Evolutionary conservation across 2,113 vertebrate species (phyloP), one percentile per base, ranked within the genome.

Genomic region (Eurypyga helias): DNA sequence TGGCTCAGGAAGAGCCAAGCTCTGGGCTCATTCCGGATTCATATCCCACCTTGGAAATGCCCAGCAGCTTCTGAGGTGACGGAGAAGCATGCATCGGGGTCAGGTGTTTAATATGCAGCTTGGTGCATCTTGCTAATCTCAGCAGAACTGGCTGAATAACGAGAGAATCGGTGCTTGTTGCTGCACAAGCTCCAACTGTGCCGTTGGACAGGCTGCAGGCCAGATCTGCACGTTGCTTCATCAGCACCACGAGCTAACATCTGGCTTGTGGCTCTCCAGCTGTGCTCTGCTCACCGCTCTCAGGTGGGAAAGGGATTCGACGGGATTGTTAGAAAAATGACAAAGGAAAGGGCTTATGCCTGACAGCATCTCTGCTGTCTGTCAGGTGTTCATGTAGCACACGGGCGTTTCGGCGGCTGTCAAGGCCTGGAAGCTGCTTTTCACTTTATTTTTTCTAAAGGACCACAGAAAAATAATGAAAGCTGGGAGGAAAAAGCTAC

Each of bases 321-420:
- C 2, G 54, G 83, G 38, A 69, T 13, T 9, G 25, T 7, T 1
- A 31, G 25, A 43, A 49, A 52, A 80, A 62, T 9, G 62, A 18
- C 29, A 26, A 21, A 45, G 34, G 54, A 51, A 15, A 41, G 2
- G 9, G 60, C 49, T 31, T 11, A 2, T 33, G 76, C 94, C 36
- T 31, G 54, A 3, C 0, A 28, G 73, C 84, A 3, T 9, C 54
- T 43, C 84, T 82, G 88, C 75, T 21, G 4, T 26, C 51, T 29
- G 33, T 14, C 88, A 52, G 69, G 38, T 4, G 3, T 3, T n/a
- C 51, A 2, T 3, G n/a, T 25, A 19, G 20, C 36, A 4, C 66
- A 2, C 0, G 34, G 79, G 79, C 64, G 17, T 14, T 49, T 34
- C 52, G 3, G 49, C 0, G 0, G 25, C 1, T 34, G 51, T 20